Evolutionary conservation across 2,888 invertebrate genomes (phyloP).

Genomic region (Taenaris catops): DNA sequence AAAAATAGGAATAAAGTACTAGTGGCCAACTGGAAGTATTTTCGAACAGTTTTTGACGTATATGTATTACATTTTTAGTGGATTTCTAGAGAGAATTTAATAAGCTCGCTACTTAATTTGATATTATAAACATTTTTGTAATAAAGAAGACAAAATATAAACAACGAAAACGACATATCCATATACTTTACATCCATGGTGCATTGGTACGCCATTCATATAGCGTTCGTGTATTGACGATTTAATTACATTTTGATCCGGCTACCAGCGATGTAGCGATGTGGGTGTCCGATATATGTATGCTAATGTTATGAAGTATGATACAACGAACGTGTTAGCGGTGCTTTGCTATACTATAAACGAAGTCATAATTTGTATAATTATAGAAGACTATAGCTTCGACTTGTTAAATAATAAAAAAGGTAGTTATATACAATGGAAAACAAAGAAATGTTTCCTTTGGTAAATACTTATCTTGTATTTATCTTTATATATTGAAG

Average conservation of each 20-base stretch:
- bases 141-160: too few relatives aligned
- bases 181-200: constrained; percentile 34
- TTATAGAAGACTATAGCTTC: neutral
- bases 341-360: constrained; percentile 31
- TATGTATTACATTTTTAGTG: too few relatives aligned
- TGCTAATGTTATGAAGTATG: constrained; percentile 47
- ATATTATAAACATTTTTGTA: neutral
- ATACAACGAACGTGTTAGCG: constrained; percentile 39
- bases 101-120: too few relatives aligned
- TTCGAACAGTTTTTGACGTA: too few relatives aligned
- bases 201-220: constrained; percentile 60
- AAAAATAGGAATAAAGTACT: too few relatives aligned
- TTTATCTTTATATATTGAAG: too few relatives aligned
- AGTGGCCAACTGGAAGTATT: too few relatives aligned
- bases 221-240: constrained; percentile 73
- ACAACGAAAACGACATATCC: constrained; percentile 27
- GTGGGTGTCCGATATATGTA: constrained; percentile 75
- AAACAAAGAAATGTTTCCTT: too few relatives aligned
- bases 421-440: too few relatives aligned
- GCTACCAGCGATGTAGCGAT: constrained; percentile 61
- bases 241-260: constrained; percentile 76
- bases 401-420: too few relatives aligned
- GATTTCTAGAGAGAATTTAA: too few relatives aligned
- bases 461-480: too few relatives aligned
- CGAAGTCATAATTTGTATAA: constrained; percentile 6